Percentiles rank a stretch among this genome's conserved stretches.
These are phyloP conservation scores for Catocala nupta DNA, from an alignment of 2,888 invertebrate genomes.

Conservation along the genomic window DNA sequence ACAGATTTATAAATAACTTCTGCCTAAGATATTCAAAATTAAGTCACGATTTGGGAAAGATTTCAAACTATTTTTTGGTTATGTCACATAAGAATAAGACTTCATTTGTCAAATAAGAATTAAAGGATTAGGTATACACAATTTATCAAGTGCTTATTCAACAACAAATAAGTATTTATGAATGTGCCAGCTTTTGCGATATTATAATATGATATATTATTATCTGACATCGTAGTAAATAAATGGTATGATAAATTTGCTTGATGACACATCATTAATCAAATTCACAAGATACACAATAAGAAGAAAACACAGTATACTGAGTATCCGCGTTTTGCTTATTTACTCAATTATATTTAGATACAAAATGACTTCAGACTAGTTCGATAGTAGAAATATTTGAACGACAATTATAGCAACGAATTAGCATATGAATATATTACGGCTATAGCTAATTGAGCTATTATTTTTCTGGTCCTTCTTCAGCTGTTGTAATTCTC, in stretches of 20 bases:
- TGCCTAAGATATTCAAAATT: neutral
- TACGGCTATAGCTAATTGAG: no score
- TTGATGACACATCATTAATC: conserved; percentile 12
- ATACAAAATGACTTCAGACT: no score
- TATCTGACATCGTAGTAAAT: conserved; percentile 8
- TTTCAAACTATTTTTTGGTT: neutral
- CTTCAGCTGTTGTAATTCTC: no score
- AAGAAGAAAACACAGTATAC: conserved; percentile 1
- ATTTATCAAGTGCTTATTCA: conserved; percentile 7
- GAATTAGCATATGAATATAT: no score
- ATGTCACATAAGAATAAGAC: conserved; percentile 1
- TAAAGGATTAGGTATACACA: conserved; percentile 6
- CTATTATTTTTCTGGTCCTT: no score
- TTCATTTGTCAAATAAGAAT: conserved; percentile 15
- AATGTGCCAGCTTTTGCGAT: conserved; percentile 4
- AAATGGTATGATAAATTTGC: conserved; percentile 8
- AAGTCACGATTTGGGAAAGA: neutral
- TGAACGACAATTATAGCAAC: no score
- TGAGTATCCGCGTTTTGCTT: neutral
- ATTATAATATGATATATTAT: conserved; percentile 3
- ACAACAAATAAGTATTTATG: neutral
- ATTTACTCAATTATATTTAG: neutral
- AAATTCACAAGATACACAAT: conserved; percentile 5
- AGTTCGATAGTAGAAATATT: no score
- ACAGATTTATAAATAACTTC: neutral